Percentiles rank a stretch among this genome's conserved stretches.
Conservation (phyloP, 2,888 invertebrate genomes). For the Dugesia japonica region DNA sequence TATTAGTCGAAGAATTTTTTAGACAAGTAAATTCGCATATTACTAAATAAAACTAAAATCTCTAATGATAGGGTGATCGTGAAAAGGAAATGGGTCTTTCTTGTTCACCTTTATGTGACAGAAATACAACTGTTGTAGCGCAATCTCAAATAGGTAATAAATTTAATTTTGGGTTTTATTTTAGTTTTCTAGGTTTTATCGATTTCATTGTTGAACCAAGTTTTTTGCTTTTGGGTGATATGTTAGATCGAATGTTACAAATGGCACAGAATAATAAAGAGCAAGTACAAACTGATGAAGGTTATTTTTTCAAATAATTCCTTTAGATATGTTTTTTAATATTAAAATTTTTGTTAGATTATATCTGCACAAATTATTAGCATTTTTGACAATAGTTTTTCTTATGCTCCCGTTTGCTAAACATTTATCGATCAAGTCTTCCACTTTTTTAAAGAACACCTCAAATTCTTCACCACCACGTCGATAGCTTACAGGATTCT, state of each 20-base stretch:
- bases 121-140: slow-evolving; percentile 35
- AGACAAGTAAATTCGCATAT: slow-evolving; percentile 30
- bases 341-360: no score
- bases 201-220: slow-evolving; percentile 36
- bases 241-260: slow-evolving; percentile 31
- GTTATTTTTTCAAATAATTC: no score
- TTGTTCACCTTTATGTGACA: slow-evolving; percentile 35
- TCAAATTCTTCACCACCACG: no score
- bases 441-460: no score
- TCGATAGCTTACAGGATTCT: no score
- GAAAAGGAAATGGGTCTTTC: slow-evolving; percentile 32
- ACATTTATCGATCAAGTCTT: no score
- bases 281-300: background rate
- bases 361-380: no score
- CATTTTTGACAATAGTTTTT: no score
- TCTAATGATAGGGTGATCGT: slow-evolving; percentile 35
- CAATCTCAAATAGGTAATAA: slow-evolving; percentile 36
- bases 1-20: slow-evolving; percentile 35
- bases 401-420: no score
- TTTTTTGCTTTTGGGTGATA: slow-evolving; percentile 34
- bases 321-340: no score
- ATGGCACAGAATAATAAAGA: background rate
- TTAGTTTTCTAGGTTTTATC: slow-evolving; percentile 32
- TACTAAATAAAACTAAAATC: no score
- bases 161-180: background rate